Base-by-base conservation (phyloP, 2,888 invertebrate species). In the Cosmopolites sordidus region DNA sequence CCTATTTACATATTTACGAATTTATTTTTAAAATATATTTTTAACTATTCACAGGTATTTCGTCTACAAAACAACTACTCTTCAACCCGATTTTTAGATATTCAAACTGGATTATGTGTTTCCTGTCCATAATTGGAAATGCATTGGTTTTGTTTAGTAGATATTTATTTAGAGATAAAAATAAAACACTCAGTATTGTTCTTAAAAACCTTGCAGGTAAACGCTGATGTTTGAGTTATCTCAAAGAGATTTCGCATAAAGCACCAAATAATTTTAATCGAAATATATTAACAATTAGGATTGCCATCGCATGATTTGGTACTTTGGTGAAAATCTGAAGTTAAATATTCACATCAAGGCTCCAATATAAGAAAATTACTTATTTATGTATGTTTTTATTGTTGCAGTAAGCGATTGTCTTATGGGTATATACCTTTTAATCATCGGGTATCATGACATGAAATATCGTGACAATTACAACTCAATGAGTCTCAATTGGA, bases 351-450 rank as follows among this genome's bases (percentile, higher is more conserved):
- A 2, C 2, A 3, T 39, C 1, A 14, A n/a, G 2, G 8, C 15
- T 9, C 16, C 17, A 4, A 1, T 17, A 5, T 5, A 12, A 43
- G 4, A 30, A 8, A 15, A 16, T 44, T 2, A 41, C 1, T 18
- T 27, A 9, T 16, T 16, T 22, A 22, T 8, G 22, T 22, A 22
- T 5, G 22, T 22, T 22, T 30, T 41, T 16, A n/a, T 29, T 38
- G 8, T 71, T 71, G 37, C 64, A 80, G 78, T 81, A 17, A 80
- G 85, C 9, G 86, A 86, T 65, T 74, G 84, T 61, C 68, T 86
- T 42, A 86, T 86, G 83, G 85, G 85, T 4, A 66, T 84, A 48
- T 86, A 86, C 68, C 71, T 86, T 56, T 64, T 81, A 37, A 76
- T 80, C 33, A 81, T 86, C 61, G 84, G 80, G 1, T 69, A 78